Evolutionary conservation across 2,797 vertebrate species (phyloP).

Genomic region (Steatocranus sp.): DNA sequence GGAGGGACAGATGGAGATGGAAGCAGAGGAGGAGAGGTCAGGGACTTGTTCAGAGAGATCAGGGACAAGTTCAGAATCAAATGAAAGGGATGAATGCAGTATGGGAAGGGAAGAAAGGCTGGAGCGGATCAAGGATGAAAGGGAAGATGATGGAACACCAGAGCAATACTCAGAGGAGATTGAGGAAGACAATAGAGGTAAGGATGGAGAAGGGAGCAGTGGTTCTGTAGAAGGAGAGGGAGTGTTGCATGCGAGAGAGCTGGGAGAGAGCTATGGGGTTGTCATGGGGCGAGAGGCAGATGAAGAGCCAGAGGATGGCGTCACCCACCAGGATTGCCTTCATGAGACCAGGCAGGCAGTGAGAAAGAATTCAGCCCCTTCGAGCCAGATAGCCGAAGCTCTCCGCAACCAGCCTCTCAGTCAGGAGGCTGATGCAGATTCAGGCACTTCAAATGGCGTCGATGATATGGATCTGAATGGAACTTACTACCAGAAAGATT

Average conservation of each 20-base stretch:
- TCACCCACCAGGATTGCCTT: slow-evolving; percentile 27
- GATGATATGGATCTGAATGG: slow-evolving; percentile 74
- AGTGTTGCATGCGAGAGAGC: slow-evolving; percentile 29
- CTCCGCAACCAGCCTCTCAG: slow-evolving; percentile 67
- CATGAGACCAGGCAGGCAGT: slow-evolving; percentile 23
- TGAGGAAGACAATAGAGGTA: slow-evolving; percentile 40
- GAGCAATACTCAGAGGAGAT: slow-evolving; percentile 51
- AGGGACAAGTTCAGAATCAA: slow-evolving; percentile 53
- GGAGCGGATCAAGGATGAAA: slow-evolving; percentile 54
- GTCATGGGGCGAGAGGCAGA: slow-evolving; percentile 58
- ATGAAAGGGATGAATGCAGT: slow-evolving; percentile 58
- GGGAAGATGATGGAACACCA: slow-evolving; percentile 49
- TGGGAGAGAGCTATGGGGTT: slow-evolving; percentile 36
- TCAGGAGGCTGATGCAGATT: slow-evolving; percentile 48
- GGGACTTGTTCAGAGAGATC: slow-evolving; percentile 41
- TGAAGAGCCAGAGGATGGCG: slow-evolving; percentile 47
- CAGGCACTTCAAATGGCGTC: slow-evolving; percentile 41
- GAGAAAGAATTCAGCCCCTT: slow-evolving; percentile 78
- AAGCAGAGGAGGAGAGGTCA: slow-evolving; percentile 52
- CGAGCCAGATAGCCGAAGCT: slow-evolving; percentile 68
- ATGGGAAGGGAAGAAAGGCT: slow-evolving; percentile 34
- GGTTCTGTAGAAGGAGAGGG: slow-evolving; percentile 43
- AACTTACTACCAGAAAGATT: slow-evolving; percentile 68
- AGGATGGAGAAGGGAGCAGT: slow-evolving; percentile 29
- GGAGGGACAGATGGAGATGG: slow-evolving; percentile 69